Evolutionary conservation across 2,113 vertebrate genomes (phyloP).

Genomic region (Sphyrna mokarran): DNA sequence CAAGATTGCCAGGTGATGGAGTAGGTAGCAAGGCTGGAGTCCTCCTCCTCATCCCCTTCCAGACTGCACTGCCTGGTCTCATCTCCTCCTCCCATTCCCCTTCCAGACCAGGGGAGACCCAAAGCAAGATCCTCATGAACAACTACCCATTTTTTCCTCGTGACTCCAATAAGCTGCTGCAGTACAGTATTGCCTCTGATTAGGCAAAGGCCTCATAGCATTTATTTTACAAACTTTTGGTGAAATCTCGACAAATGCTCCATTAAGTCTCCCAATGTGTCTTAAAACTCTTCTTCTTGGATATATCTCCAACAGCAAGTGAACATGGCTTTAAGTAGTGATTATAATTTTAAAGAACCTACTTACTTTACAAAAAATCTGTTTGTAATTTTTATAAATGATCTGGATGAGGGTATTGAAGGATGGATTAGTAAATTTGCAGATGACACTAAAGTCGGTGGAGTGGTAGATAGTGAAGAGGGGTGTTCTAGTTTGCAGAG

Average conservation of each 20-base stretch:
- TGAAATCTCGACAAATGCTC: not conserved
- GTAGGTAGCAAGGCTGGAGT: not conserved
- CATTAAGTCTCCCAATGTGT: not conserved
- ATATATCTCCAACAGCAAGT: not conserved
- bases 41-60: not conserved
- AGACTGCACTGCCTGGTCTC: not conserved
- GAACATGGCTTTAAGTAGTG: not conserved
- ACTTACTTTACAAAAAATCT: too few species aligned
- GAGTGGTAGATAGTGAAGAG: too few species aligned
- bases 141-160: too few species aligned
- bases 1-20: not conserved
- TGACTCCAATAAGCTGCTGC: too few species aligned
- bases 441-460: too few species aligned
- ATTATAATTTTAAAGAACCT: not conserved
- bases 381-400: too few species aligned
- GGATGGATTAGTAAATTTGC: too few species aligned
- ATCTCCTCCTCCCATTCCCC: not conserved
- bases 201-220: not conserved
- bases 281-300: not conserved
- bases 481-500: too few species aligned
- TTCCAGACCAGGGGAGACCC: not conserved
- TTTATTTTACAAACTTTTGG: not conserved
- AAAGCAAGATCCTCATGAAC: not conserved
- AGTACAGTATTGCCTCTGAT: not conserved
- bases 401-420: too few species aligned